Evolutionary conservation across 2,113 vertebrate species (phyloP).

Genomic region (Zonotrichia leucophrys): DNA sequence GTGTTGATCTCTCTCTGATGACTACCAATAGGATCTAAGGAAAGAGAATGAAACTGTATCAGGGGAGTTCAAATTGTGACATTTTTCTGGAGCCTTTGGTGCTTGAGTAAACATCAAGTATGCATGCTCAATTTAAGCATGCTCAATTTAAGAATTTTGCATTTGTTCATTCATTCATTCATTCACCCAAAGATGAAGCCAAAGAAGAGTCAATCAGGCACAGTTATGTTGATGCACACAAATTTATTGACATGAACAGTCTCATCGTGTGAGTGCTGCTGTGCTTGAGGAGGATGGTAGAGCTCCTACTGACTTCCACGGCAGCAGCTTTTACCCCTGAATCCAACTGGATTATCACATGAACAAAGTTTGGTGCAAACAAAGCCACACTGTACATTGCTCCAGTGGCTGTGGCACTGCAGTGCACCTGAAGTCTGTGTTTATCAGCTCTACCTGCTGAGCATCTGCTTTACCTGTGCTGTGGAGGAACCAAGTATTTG

Average conservation of each 20-base stretch:
- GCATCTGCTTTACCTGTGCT: no score
- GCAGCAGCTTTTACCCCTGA: background rate
- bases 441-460: background rate
- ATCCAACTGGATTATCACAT: background rate
- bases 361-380: background rate
- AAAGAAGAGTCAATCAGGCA: background rate
- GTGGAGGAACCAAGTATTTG: background rate
- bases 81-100: background rate
- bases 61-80: background rate
- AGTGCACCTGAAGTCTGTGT: background rate
- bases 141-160: background rate
- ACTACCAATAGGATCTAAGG: accelerated
- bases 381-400: background rate
- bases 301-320: background rate
- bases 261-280: background rate
- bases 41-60: background rate
- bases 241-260: background rate
- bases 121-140: background rate
- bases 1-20: background rate
- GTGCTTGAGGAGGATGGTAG: background rate
- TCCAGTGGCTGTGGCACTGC: background rate
- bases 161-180: background rate
- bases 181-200: background rate
- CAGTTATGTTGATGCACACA: background rate
- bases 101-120: background rate